phyloP scores from a whole-genome alignment of 2,797 vertebrate species.

The Melanotaenia pygmaea region DNA sequence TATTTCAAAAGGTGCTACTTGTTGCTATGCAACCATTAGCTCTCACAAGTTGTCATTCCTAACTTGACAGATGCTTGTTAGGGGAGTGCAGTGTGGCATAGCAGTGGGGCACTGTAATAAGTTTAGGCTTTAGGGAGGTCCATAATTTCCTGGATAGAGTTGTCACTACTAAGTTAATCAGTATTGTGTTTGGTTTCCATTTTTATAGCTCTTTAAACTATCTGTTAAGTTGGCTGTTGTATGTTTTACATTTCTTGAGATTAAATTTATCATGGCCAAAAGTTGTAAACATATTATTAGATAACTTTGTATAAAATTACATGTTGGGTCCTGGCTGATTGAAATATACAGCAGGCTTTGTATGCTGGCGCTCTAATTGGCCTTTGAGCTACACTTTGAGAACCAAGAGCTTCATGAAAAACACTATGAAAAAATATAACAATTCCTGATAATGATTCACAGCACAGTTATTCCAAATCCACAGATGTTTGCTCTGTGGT shows the following conservation, averaged over 20 bases:
- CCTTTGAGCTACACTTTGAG: not conserved
- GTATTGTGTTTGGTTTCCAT: not conserved
- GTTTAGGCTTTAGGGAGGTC: slow-evolving; percentile 1
- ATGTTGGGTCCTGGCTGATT: no score
- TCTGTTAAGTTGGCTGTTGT: not conserved
- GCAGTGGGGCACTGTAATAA: slow-evolving; percentile 12
- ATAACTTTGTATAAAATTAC: no score
- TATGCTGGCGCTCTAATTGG: not conserved
- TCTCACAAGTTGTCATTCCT: slow-evolving; percentile 11
- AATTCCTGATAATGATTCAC: slow-evolving; percentile 23
- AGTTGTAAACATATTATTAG: no score
- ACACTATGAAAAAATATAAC: not conserved
- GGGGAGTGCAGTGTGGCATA: slow-evolving; percentile 4
- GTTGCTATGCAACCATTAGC: slow-evolving; percentile 20
- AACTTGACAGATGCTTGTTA: slow-evolving; percentile 24
- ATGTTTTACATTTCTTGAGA: no score
- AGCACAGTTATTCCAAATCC: slow-evolving; percentile 1
- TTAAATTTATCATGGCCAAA: no score
- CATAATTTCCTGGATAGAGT: slow-evolving; percentile 14
- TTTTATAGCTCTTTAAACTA: not conserved
- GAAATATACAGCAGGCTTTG: not conserved
- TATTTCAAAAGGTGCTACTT: not conserved
- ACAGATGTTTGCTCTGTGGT: slow-evolving; percentile 12
- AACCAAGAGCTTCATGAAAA: not conserved
- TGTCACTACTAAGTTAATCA: slow-evolving; percentile 2